Percentiles rank a stretch among this genome's conserved stretches.
These are phyloP conservation scores for Rhagologus leucostigma DNA, from an alignment of 2,113 vertebrate genomes.

Conservation along the genomic window DNA sequence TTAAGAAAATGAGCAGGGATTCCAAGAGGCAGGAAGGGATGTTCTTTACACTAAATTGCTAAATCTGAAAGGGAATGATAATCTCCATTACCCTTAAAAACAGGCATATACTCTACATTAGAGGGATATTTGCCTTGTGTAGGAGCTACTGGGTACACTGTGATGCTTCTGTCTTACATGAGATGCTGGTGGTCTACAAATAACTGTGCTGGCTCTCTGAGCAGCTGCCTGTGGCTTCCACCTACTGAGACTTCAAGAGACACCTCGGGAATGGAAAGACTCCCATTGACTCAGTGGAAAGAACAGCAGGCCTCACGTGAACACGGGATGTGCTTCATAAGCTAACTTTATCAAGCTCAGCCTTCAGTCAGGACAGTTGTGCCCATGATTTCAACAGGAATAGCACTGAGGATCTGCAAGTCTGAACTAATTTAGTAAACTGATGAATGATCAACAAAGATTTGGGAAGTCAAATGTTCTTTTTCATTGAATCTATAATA, in stretches of 20 bases:
- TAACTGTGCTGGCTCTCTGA: background rate
- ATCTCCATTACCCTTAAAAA: background rate
- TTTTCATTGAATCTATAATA: slow-evolving; percentile 8
- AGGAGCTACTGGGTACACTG: background rate
- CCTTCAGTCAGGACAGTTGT: background rate
- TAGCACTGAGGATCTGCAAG: background rate
- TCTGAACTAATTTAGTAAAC: background rate
- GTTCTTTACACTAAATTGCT: background rate
- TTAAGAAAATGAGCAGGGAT: background rate
- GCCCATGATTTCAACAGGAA: background rate
- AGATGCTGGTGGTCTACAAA: background rate
- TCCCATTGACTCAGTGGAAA: background rate
- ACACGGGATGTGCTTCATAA: background rate
- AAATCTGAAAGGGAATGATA: background rate
- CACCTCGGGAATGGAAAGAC: background rate
- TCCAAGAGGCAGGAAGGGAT: background rate
- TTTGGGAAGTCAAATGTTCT: background rate
- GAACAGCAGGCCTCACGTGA: background rate
- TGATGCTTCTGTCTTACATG: background rate
- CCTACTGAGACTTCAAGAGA: background rate
- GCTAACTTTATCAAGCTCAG: background rate
- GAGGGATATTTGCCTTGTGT: background rate
- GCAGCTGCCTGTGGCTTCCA: background rate
- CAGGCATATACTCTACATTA: background rate
- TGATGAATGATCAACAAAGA: background rate